phyloP scores from a whole-genome alignment of 1,140 invertebrate genomes.

The Zaprionus inermis region DNA sequence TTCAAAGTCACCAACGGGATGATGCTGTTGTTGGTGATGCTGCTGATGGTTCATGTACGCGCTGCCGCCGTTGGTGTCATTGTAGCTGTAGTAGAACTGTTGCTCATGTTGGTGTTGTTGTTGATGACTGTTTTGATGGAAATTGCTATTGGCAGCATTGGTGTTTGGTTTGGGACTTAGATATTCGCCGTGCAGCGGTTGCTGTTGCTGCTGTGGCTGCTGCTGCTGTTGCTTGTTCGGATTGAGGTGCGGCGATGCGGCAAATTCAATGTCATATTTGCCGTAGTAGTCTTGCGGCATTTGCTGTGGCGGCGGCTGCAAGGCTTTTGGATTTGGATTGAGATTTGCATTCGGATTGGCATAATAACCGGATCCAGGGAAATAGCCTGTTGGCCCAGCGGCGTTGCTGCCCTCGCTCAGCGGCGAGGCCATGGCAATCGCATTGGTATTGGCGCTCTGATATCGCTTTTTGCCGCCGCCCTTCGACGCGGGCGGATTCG shows the following conservation, averaged over 20 bases:
- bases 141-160: slow-evolving; percentile 45
- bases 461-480: slow-evolving; percentile 65
- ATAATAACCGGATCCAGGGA: slow-evolving; percentile 69
- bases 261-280: slow-evolving; percentile 82
- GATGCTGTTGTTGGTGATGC: slow-evolving; percentile 65
- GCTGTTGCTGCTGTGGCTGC: slow-evolving; percentile 53
- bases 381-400: slow-evolving; percentile 52
- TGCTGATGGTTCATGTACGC: slow-evolving; percentile 77
- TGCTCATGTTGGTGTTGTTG: slow-evolving; percentile 69
- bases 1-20: slow-evolving; percentile 72
- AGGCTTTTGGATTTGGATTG: slow-evolving; percentile 47
- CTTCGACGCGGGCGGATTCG: slow-evolving; percentile 51
- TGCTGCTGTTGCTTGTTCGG: slow-evolving; percentile 51
- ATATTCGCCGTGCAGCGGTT: slow-evolving; percentile 72
- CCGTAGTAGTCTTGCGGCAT: slow-evolving; percentile 76
- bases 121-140: slow-evolving; percentile 69
- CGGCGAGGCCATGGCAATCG: slow-evolving; percentile 38
- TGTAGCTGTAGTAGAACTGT: slow-evolving; percentile 78
- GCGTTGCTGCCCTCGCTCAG: slow-evolving; percentile 44
- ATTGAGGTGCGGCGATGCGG: slow-evolving; percentile 63
- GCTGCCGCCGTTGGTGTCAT: slow-evolving; percentile 64
- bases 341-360: slow-evolving; percentile 56
- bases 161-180: slow-evolving; percentile 69
- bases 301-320: slow-evolving; percentile 65
- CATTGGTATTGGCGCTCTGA: slow-evolving; percentile 62